phyloP scores from a whole-genome alignment of 1,140 invertebrate species.

The Drosophila varians region DNA sequence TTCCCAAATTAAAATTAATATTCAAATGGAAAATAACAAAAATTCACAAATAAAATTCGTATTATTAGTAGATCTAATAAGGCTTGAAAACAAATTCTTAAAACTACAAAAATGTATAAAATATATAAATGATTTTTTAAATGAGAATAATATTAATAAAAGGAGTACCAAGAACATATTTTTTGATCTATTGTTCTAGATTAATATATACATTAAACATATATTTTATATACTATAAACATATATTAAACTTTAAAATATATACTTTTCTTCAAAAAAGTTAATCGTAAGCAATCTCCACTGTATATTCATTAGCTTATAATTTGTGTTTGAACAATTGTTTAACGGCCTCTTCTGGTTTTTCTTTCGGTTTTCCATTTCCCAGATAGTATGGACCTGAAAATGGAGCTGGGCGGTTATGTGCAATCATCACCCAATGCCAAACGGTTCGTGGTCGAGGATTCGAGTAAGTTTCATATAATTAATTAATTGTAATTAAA shows the following conservation, averaged over 20 bases:
- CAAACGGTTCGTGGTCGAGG: constrained; percentile 76
- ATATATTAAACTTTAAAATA: too few relatives aligned
- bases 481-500: background rate
- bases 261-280: too few relatives aligned
- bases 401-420: constrained; percentile 56
- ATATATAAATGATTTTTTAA: too few relatives aligned
- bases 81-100: too few relatives aligned
- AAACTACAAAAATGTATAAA: too few relatives aligned
- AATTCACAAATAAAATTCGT: too few relatives aligned
- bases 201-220: too few relatives aligned
- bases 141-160: too few relatives aligned
- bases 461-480: constrained; percentile 75
- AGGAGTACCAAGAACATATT: too few relatives aligned
- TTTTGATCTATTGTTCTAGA: too few relatives aligned
- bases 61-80: too few relatives aligned
- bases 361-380: constrained; percentile 8
- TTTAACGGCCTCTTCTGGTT: constrained; percentile 41
- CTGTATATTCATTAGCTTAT: constrained; percentile 21
- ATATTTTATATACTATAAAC: too few relatives aligned
- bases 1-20: background rate
- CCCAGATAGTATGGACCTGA: constrained; percentile 31
- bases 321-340: constrained; percentile 55
- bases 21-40: background rate
- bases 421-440: constrained; percentile 59
- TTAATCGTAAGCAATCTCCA: background rate